Evolutionary conservation across 2,113 vertebrate genomes (phyloP), one percentile per base, ranked within the genome.

Genomic region (Regulus satrapa): DNA sequence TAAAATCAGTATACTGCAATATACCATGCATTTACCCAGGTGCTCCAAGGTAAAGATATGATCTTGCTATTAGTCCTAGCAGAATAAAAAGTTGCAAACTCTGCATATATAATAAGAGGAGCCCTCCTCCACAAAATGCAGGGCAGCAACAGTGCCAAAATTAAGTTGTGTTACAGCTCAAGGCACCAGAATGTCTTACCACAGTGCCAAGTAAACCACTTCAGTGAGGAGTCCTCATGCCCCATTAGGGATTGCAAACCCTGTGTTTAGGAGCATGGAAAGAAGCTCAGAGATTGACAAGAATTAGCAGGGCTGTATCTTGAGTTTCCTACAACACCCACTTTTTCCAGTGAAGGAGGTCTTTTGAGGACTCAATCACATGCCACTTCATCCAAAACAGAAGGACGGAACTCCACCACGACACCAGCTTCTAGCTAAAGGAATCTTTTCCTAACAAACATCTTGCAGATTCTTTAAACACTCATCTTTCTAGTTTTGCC

Each of bases 251-350:
- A 89, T 26, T 91, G n/a, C 63, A 93, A 80, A 95, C 72, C 62
- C 89, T 73, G 2, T 80, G 79, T 95, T 95, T 87, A 94, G 59
- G 43, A 78, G 62, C 61, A 88, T 16, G 36, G 84, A 92, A 89
- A 89, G 43, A 91, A 85, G 52, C 18, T 14, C 62, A 90, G 71
- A 92, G 28, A 88, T 80, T 85, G 80, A 94, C 2, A 1, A 69
- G 75, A 78, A 89, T 82, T 62, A 87, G 54, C 56, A 82, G 46
- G 54, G 32, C 26, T 45, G 5, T 61, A 58, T 85, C 89, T 71
- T 69, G 56, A 62, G 45, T 63, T 88, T 92, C 69, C 73, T 76
- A 79, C 52, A 92, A 89, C 49, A 92, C 13, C 43, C 77, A 32
- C 31, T 82, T 95, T 79, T 92, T 89, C 56, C 80, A 75, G 73